Evolutionary conservation across 2,888 invertebrate genomes (phyloP).

Genomic region (Acholoe squamosa): DNA sequence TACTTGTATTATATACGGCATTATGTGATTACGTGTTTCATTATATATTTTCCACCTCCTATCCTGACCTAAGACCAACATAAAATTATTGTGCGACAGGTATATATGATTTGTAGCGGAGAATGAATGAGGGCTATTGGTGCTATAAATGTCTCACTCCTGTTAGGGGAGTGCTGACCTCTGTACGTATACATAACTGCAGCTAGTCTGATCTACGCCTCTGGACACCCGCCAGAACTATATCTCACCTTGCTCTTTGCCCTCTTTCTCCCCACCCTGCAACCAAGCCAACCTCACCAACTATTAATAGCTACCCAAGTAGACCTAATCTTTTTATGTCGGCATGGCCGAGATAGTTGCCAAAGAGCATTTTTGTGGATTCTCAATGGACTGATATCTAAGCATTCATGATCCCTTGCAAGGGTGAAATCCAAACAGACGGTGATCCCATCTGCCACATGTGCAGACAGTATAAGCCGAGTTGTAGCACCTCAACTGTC

Average conservation of each 20-base stretch:
- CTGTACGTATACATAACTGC: slow-evolving; percentile 45
- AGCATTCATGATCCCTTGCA: slow-evolving; percentile 21
- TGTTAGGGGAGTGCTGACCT: background rate
- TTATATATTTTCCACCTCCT: too few species aligned
- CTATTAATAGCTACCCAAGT: slow-evolving; percentile 24
- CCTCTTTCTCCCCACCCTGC: background rate
- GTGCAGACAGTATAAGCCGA: background rate
- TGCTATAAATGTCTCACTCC: background rate
- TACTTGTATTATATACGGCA: too few species aligned
- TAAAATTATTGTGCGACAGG: too few species aligned
- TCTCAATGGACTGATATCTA: slow-evolving; percentile 35
- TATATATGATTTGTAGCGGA: background rate
- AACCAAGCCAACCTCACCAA: background rate
- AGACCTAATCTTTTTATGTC: slow-evolving; percentile 12
- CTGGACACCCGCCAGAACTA: slow-evolving; percentile 11
- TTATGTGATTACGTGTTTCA: too few species aligned
- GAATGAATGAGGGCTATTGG: slow-evolving; percentile 2
- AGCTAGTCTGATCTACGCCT: background rate
- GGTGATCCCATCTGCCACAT: background rate
- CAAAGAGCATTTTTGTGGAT: slow-evolving; percentile 32
- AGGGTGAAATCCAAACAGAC: background rate
- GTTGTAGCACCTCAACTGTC: background rate
- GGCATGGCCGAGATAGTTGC: slow-evolving; percentile 19
- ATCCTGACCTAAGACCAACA: too few species aligned
- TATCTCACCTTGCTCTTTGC: slow-evolving; percentile 47